Base-by-base conservation (phyloP, 1,140 invertebrate species). In the Drosophila parabipectinata region DNA sequence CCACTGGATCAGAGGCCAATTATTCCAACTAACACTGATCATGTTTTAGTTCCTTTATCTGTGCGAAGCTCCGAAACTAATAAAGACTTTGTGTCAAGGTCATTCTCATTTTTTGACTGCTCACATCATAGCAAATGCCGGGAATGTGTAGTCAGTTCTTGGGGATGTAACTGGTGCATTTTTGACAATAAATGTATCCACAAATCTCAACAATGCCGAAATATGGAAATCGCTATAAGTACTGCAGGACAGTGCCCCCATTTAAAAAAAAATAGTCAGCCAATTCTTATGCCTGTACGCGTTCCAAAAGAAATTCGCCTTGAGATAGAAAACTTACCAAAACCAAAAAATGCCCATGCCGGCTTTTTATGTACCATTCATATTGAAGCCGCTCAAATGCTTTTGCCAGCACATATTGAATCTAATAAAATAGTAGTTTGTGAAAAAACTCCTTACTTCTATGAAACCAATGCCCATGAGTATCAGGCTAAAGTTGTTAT, bases 131-230 rank as follows among this genome's bases (percentile, higher is more conserved):
- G 93, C 9, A 97, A 96, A 76, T 98, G 97, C 91, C 94, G 95
- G 45, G 95, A 96, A 34, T 98, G 97, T 92, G 96, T 98, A 4
- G 95, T 95, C 79, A 97, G 96, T 56, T 95, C 96, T 74, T 98
- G 97, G 97, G 95, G 95, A 2, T 98, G 97, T 87, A 98, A 97
- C 87, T 98, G 98, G 98, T 99, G 98, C 92, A 96, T 99, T 53
- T 98, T 97, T 91, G 97, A 98, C 79, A 99, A 99, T 92, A 96
- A 95, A 84, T 99, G 98, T 91, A 97, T 97, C 1, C 96, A 98
- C 93, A 96, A 98, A 91, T 95, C 94, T 24, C 95, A 96, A 28
- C 92, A 94, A 21, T 98, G 97, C 92, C 96, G 96, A 81, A 94
- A 94, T 77, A 95, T 95, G 55, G 93, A 93, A 37, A 93, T 92